These are phyloP conservation scores for Blomia tropicalis DNA, from an alignment of 2,888 invertebrate genomes.

Conservation along the genomic window DNA sequence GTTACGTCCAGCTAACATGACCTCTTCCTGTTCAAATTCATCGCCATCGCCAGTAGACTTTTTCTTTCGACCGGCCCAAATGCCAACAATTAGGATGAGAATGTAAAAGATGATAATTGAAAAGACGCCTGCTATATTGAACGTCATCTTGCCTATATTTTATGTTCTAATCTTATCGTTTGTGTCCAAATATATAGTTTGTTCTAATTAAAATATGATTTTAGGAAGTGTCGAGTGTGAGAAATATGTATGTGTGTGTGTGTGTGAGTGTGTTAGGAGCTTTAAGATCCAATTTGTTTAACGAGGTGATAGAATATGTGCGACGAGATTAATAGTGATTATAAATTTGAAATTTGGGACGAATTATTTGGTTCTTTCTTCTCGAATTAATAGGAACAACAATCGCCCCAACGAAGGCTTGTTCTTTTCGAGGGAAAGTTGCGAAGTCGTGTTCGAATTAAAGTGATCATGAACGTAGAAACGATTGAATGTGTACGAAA, in stretches of 20 bases:
- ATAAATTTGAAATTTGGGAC: background rate
- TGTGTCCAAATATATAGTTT: background rate
- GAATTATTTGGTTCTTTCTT: too few relatives aligned
- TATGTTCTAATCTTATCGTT: background rate
- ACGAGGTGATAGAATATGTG: too few relatives aligned
- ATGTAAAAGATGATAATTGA: constrained; percentile 92
- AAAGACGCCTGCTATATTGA: constrained; percentile 77
- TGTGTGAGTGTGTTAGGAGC: background rate
- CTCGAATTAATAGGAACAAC: constrained; percentile 47
- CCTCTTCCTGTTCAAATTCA: constrained; percentile 52
- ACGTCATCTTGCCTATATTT: constrained; percentile 45
- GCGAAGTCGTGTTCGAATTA: constrained; percentile 74
- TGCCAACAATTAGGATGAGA: constrained; percentile 81
- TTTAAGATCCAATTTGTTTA: background rate
- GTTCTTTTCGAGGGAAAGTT: constrained; percentile 94
- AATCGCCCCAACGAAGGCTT: constrained; percentile 88
- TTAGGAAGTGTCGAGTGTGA: background rate
- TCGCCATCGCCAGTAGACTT: constrained; percentile 40
- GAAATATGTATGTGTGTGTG: background rate
- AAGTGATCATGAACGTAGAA: constrained; percentile 9
- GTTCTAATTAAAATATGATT: background rate
- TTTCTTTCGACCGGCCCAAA: constrained; percentile 85
- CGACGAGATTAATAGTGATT: background rate
- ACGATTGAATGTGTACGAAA: background rate
- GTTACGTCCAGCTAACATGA: constrained; percentile 93